These are phyloP conservation scores for Polydrusus tereticollis DNA, from an alignment of 2,888 invertebrate species.

Conservation along the genomic window DNA sequence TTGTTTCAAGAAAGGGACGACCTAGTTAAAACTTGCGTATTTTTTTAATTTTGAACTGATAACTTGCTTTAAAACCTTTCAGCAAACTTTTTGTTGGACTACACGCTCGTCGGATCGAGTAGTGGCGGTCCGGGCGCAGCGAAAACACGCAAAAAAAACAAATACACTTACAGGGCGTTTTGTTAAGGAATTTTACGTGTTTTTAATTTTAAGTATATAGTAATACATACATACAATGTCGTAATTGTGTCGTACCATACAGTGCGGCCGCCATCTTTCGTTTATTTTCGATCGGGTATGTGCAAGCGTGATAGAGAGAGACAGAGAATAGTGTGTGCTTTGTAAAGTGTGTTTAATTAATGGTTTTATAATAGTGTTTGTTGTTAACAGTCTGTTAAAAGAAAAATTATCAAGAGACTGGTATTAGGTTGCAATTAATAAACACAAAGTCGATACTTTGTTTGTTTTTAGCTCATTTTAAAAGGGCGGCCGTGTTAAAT, in stretches of 20 bases:
- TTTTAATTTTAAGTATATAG: constrained; percentile 41
- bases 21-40: neutral
- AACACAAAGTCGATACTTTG: no score
- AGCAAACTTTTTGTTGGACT: constrained; percentile 22
- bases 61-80: neutral
- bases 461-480: neutral
- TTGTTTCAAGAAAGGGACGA: neutral
- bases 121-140: constrained; percentile 23
- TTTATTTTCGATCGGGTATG: neutral
- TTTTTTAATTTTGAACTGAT: neutral
- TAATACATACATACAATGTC: constrained; percentile 25
- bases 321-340: neutral
- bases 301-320: constrained; percentile 4
- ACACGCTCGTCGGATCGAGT: constrained; percentile 26
- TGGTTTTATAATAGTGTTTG: constrained; percentile 12
- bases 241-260: constrained; percentile 39
- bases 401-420: neutral
- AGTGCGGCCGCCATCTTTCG: constrained; percentile 17
- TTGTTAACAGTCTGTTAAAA: neutral
- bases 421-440: neutral
- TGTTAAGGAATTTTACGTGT: constrained; percentile 45
- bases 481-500: neutral
- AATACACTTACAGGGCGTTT: constrained; percentile 49
- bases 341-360: neutral
- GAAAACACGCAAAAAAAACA: constrained; percentile 45